phyloP scores from a whole-genome alignment of 2,888 invertebrate species.

The Microctonus aethiopoides region DNA sequence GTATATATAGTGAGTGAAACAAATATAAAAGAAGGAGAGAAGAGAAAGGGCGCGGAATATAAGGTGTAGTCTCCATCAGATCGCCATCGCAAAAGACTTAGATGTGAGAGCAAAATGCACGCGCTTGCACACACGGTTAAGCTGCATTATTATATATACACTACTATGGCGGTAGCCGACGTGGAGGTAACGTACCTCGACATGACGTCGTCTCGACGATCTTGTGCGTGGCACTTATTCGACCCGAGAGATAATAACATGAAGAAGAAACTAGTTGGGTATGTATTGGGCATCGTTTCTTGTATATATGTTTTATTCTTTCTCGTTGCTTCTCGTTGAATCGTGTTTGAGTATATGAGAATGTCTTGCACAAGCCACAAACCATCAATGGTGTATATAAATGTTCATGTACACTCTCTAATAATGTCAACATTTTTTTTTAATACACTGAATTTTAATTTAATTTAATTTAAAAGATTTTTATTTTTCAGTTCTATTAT shows the following conservation, averaged over 20 bases:
- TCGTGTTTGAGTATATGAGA: neutral
- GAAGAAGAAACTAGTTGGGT: conserved; percentile 52
- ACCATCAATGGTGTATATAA: conserved; percentile 16
- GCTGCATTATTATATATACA: conserved; percentile 15
- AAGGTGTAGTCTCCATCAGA: neutral
- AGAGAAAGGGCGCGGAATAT: neutral
- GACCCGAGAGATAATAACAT: conserved; percentile 53
- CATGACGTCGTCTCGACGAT: conserved; percentile 38
- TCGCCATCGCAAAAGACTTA: neutral
- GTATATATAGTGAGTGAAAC: neutral
- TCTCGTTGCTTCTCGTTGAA: conserved; percentile 29
- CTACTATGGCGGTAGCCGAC: conserved; percentile 24
- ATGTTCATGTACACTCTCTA: conserved; percentile 23
- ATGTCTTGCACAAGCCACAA: neutral
- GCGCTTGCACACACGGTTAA: neutral
- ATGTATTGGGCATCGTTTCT: conserved; percentile 27
- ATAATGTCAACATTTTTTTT: conserved; percentile 21
- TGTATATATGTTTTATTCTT: conserved; percentile 12
- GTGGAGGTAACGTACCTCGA: conserved; percentile 22
- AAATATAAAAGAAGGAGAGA: neutral
- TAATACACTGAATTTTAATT: neutral
- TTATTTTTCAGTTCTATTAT: neutral
- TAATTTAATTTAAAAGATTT: neutral
- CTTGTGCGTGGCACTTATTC: conserved; percentile 47
- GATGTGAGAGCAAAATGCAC: neutral